phyloP scores from a whole-genome alignment of 2,797 vertebrate species.

The Anabacerthia variegaticeps region DNA sequence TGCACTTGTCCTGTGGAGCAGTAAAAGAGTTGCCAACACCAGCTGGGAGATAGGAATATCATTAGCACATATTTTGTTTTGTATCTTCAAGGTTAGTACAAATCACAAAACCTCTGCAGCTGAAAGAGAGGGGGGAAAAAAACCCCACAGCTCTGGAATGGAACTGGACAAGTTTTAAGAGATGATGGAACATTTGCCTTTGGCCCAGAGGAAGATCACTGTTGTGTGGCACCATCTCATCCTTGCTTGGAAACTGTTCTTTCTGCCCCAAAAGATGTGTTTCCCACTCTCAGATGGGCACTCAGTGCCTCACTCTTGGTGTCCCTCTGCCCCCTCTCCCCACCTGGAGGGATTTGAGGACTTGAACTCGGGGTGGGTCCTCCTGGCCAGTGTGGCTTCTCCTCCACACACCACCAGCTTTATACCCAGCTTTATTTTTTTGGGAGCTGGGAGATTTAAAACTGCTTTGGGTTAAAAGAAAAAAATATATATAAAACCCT shows the following conservation, averaged over 20 bases:
- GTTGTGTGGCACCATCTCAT: not conserved
- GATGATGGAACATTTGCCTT: not conserved
- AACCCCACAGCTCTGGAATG: not conserved
- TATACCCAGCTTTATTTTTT: not conserved
- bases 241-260: not conserved
- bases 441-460: not conserved
- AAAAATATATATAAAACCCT: not conserved
- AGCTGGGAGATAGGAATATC: slow-evolving; percentile 72
- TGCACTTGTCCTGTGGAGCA: slow-evolving; percentile 66
- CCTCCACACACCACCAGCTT: accelerated
- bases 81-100: slow-evolving; percentile 70
- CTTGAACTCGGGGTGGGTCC: not conserved
- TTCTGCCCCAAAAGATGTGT: not conserved
- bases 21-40: slow-evolving; percentile 71
- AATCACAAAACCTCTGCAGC: slow-evolving; percentile 62
- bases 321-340: not conserved
- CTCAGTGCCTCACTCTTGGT: accelerated
- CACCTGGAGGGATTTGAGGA: accelerated
- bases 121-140: not conserved
- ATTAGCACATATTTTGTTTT: slow-evolving; percentile 72
- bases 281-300: not conserved
- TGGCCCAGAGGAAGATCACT: not conserved
- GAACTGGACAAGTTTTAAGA: not conserved
- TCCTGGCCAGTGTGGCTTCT: accelerated
- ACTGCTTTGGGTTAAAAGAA: not conserved